phyloP scores from a whole-genome alignment of 2,888 invertebrate species.

The Caenorhabditis auriculariae region DNA sequence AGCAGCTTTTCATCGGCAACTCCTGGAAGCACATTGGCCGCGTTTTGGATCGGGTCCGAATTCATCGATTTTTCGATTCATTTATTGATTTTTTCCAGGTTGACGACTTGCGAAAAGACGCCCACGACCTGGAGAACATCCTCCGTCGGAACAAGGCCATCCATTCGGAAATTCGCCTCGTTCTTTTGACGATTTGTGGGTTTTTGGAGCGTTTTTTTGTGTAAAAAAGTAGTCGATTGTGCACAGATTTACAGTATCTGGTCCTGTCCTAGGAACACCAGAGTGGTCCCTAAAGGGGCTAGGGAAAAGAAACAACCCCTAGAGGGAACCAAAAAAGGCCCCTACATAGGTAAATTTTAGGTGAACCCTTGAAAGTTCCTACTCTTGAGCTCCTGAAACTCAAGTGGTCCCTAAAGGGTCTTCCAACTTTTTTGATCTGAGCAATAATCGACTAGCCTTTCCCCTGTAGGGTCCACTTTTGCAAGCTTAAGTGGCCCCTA shows the following conservation, averaged over 20 bases:
- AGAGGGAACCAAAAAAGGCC: too few relatives aligned
- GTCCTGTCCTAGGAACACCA: background rate
- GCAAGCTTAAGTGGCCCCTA: too few relatives aligned
- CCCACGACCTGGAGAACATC: slow-evolving; percentile 49
- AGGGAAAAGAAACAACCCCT: background rate
- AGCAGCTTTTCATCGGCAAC: slow-evolving; percentile 54
- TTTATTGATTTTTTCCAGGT: slow-evolving; percentile 7
- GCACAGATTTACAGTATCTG: background rate
- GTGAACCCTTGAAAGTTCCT: too few relatives aligned
- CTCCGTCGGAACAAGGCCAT: slow-evolving; percentile 57
- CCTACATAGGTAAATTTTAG: too few relatives aligned
- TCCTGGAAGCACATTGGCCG: slow-evolving; percentile 54
- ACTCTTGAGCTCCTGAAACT: too few relatives aligned
- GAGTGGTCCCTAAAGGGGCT: background rate
- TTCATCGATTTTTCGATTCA: background rate
- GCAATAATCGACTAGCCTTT: too few relatives aligned
- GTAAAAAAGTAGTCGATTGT: too few relatives aligned
- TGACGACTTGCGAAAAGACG: slow-evolving; percentile 31
- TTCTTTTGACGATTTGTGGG: slow-evolving; percentile 56
- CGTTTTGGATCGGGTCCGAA: slow-evolving; percentile 47
- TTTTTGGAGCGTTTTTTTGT: too few relatives aligned
- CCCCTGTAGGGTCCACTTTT: too few relatives aligned
- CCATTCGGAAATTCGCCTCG: slow-evolving; percentile 58
- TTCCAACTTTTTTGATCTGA: too few relatives aligned
- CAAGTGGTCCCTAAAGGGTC: too few relatives aligned